Conservation (phyloP, 2,888 invertebrate species). For the Proisotoma minuta region DNA sequence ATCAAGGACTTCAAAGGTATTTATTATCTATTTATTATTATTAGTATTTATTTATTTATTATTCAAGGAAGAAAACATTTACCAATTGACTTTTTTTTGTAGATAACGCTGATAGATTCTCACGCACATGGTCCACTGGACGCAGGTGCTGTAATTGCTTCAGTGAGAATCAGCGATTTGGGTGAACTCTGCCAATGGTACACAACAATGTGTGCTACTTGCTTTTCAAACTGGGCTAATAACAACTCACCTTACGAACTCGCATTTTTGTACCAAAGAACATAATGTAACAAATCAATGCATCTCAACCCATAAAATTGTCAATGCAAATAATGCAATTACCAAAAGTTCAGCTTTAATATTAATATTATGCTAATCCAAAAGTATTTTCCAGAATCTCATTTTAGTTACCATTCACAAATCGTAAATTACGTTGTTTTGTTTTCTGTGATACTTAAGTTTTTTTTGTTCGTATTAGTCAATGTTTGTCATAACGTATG, state of each 20-base stretch:
- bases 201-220: constrained; percentile 25
- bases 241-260: constrained; percentile 31
- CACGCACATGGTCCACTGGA: constrained; percentile 36
- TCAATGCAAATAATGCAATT: too few species aligned
- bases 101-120: constrained; percentile 41
- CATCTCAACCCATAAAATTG: too few species aligned
- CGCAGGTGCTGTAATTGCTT: constrained; percentile 41
- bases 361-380: too few species aligned
- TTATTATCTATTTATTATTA: not conserved
- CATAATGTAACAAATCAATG: not conserved
- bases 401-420: too few species aligned
- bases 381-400: too few species aligned
- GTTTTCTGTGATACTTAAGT: too few species aligned
- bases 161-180: constrained; percentile 32
- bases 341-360: too few species aligned
- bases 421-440: too few species aligned
- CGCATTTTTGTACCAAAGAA: constrained; percentile 26
- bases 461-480: too few species aligned
- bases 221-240: constrained; percentile 21
- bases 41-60: too few species aligned
- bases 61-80: not conserved
- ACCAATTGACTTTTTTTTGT: not conserved
- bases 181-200: constrained; percentile 41
- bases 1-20: constrained; percentile 35
- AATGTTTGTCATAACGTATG: too few species aligned